A percentile compares a stretch with the other conserved stretches of the same genome.
phyloP scores from a whole-genome alignment of 2,888 invertebrate genomes.

The Emesis furor region DNA sequence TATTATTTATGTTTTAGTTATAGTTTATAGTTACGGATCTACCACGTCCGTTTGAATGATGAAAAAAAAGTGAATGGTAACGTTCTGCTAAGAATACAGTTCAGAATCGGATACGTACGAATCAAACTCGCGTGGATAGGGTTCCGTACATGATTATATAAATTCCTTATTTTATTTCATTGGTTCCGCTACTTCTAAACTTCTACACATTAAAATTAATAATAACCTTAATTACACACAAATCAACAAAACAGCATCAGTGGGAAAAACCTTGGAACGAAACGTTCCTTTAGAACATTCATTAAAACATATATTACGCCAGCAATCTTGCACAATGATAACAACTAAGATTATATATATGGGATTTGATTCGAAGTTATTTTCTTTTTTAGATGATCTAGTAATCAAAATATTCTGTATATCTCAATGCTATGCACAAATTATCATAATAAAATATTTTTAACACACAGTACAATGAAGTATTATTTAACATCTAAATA shows the following conservation, averaged over 20 bases:
- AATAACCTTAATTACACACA: conserved; percentile 78
- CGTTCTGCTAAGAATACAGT: no score
- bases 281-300: background rate
- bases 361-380: background rate
- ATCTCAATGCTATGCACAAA: background rate
- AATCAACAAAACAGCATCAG: conserved; percentile 85
- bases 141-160: no score
- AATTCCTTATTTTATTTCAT: conserved; percentile 81
- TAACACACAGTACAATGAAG: no score
- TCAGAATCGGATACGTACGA: no score
- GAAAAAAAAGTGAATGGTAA: no score
- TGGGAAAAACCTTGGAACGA: conserved; percentile 69
- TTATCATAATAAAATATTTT: no score
- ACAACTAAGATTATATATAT: background rate
- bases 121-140: no score
- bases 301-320: background rate
- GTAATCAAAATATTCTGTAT: background rate
- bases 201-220: conserved; percentile 72
- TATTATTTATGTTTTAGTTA: no score
- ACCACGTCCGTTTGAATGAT: no score
- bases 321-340: background rate
- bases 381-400: background rate
- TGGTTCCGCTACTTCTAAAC: conserved; percentile 82
- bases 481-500: no score
- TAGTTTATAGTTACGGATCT: no score